Conservation (phyloP, 2,888 invertebrate genomes). For the Drosophila tripunctata region DNA sequence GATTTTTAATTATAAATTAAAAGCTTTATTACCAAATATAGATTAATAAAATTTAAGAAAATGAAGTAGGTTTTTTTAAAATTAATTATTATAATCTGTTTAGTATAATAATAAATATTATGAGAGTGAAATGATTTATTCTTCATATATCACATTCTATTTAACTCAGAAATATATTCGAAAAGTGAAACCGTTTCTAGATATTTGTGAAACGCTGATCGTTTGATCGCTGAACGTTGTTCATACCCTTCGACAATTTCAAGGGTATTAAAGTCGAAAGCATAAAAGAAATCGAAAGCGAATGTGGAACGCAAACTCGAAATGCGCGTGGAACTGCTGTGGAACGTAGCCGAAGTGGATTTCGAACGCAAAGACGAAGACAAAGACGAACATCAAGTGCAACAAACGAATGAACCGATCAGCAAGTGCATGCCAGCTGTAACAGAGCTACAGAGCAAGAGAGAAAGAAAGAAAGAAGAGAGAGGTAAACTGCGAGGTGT, state of each 20-base stretch:
- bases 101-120: too few relatives aligned
- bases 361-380: conserved; percentile 3
- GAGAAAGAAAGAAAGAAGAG: background rate
- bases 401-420: conserved; percentile 66
- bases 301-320: conserved; percentile 44
- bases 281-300: conserved; percentile 78
- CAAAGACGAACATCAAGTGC: conserved; percentile 68
- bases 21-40: too few relatives aligned
- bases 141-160: too few relatives aligned
- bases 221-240: background rate
- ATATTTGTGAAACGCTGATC: too few relatives aligned
- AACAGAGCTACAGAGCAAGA: background rate
- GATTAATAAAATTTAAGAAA: too few relatives aligned
- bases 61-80: too few relatives aligned
- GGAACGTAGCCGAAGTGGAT: conserved; percentile 8
- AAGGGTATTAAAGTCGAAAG: conserved; percentile 78
- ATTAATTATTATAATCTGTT: too few relatives aligned
- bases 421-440: conserved; percentile 45
- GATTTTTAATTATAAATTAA: too few relatives aligned
- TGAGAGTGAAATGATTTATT: too few relatives aligned
- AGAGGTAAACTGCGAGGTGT: conserved; percentile 5
- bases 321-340: background rate
- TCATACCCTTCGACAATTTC: conserved; percentile 42
- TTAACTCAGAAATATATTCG: too few relatives aligned
- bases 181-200: too few relatives aligned